phyloP scores from a whole-genome alignment of 2,797 vertebrate genomes.

The Novumbra hubbsi region DNA sequence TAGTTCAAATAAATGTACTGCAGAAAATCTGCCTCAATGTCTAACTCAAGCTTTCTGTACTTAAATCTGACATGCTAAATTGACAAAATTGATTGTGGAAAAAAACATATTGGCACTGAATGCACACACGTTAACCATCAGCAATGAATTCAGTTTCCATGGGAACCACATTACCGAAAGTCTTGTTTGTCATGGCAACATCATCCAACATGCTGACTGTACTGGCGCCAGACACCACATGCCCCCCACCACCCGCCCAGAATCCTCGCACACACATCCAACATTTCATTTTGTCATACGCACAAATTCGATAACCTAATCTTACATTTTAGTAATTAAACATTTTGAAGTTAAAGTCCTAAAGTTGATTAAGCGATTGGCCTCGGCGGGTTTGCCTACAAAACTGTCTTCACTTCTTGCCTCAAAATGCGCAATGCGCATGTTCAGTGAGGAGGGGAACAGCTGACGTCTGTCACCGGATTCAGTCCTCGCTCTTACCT shows the following conservation, averaged over 20 bases:
- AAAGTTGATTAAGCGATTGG: not conserved
- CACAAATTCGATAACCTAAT: not conserved
- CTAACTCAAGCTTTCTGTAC: not conserved
- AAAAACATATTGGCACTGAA: not conserved
- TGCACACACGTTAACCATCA: not conserved
- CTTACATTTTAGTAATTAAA: not conserved
- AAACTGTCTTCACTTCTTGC: not conserved
- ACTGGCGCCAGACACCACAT: not conserved
- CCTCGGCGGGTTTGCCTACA: not conserved
- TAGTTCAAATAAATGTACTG: not conserved
- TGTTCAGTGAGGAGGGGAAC: conserved; percentile 47
- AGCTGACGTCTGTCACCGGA: conserved; percentile 29
- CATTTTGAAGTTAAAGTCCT: not conserved
- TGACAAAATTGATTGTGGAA: too few species aligned
- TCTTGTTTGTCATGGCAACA: conserved; percentile 55
- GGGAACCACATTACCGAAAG: conserved; percentile 40
- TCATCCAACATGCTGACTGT: conserved; percentile 18
- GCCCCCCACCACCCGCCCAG: not conserved
- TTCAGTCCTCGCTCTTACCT: conserved; percentile 13
- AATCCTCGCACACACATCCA: not conserved
- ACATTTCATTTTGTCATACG: not conserved
- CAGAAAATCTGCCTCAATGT: not conserved
- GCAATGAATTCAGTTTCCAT: conserved; percentile 31
- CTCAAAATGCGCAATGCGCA: conserved; percentile 47
- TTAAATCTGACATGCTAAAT: not conserved